phyloP scores from a whole-genome alignment of 2,888 invertebrate genomes.

The Helicoverpa assulta region DNA sequence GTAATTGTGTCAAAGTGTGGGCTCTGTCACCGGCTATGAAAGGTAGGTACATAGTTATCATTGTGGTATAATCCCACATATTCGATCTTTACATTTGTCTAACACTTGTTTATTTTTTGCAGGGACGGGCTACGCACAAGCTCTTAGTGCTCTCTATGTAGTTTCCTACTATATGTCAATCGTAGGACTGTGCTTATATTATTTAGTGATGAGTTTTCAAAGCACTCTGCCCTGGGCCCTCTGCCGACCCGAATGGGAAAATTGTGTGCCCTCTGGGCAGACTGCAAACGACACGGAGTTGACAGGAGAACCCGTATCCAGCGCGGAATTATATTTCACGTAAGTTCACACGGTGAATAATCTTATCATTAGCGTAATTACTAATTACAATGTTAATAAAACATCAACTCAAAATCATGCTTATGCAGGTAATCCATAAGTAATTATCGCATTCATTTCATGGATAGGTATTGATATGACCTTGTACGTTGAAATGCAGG shows the following conservation, averaged over 20 bases:
- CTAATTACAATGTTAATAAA: background rate
- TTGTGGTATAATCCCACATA: conserved; percentile 7
- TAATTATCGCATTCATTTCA: background rate
- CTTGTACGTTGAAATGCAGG: too few species aligned
- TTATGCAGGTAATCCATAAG: conserved; percentile 8
- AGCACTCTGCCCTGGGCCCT: conserved; percentile 93
- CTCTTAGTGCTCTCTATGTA: conserved; percentile 91
- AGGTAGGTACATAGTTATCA: conserved; percentile 85
- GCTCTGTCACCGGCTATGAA: conserved; percentile 93
- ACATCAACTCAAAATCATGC: too few species aligned
- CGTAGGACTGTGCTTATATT: conserved; percentile 93
- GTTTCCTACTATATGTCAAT: conserved; percentile 94
- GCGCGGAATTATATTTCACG: conserved; percentile 91
- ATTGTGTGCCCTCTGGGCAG: conserved; percentile 83
- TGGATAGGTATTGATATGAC: background rate
- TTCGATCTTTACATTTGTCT: background rate
- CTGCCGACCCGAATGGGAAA: conserved; percentile 91
- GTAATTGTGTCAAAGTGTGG: conserved; percentile 94
- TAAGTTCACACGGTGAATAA: conserved; percentile 70
- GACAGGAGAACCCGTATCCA: conserved; percentile 78
- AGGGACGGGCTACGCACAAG: conserved; percentile 94
- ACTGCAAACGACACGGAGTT: conserved; percentile 64
- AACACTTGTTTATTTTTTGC: conserved; percentile 44
- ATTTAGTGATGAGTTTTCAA: conserved; percentile 93
- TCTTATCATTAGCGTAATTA: background rate